These are phyloP conservation scores for Neoitamus cyanurus DNA, from an alignment of 2,888 invertebrate species.

Conservation along the genomic window DNA sequence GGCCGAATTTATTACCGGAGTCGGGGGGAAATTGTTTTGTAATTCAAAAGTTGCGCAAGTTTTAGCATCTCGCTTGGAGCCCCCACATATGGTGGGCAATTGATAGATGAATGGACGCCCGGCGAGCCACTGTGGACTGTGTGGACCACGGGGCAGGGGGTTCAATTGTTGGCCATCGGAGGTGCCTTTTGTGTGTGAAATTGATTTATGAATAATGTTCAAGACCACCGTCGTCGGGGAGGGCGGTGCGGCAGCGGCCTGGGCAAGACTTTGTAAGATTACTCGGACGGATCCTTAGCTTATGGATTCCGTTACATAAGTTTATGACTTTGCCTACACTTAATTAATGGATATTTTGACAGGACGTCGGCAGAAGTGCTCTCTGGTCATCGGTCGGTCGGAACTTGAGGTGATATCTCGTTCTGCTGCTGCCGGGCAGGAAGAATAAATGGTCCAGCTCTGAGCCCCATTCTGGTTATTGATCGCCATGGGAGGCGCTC, in stretches of 20 bases:
- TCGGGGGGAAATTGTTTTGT: conserved; percentile 37
- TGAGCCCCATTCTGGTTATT: background rate
- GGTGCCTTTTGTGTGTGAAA: conserved; percentile 26
- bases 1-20: conserved; percentile 11
- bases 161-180: conserved; percentile 10
- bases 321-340: background rate
- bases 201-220: conserved; percentile 27
- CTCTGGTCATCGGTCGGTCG: background rate
- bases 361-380: background rate
- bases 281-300: background rate
- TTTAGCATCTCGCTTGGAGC: background rate
- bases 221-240: background rate
- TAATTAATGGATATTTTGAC: conserved; percentile 11
- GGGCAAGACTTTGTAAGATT: background rate
- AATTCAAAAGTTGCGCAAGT: conserved; percentile 31
- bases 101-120: conserved; percentile 19
- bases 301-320: conserved; percentile 9
- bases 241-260: background rate
- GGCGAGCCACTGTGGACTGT: background rate
- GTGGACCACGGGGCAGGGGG: background rate
- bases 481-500: background rate
- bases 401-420: background rate
- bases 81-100: conserved; percentile 30
- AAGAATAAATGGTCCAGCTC: background rate
- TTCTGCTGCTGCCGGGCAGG: background rate